Evolutionary conservation across 2,113 vertebrate species (phyloP).

Genomic region (Chamaea fasciata): DNA sequence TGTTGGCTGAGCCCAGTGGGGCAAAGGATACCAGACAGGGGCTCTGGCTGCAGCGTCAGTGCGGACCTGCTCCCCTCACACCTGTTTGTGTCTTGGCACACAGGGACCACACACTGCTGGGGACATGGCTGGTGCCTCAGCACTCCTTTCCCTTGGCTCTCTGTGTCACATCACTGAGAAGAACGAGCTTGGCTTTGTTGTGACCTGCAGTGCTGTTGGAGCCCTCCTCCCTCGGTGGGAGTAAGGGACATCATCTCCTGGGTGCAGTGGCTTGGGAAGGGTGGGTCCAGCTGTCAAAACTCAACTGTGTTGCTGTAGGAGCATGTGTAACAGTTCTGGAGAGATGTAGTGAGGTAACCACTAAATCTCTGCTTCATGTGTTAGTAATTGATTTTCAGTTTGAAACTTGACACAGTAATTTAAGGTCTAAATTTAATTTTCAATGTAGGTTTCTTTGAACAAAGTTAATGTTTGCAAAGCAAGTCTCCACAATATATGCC

Average conservation of each 20-base stretch:
- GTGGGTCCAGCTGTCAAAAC: neutral
- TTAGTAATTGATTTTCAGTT: neutral
- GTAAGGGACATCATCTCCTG: neutral
- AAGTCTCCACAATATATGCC: neutral
- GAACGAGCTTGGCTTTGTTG: neutral
- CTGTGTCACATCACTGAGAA: neutral
- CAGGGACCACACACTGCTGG: neutral
- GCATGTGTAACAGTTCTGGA: neutral
- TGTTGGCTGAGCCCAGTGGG: neutral
- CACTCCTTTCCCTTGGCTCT: neutral
- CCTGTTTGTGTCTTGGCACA: neutral
- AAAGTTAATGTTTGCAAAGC: neutral
- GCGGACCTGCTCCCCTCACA: neutral
- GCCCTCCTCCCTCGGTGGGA: rapidly evolving
- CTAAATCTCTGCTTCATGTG: neutral
- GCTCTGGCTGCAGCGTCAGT: neutral
- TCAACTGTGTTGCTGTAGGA: neutral
- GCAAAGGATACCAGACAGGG: neutral
- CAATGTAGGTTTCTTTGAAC: neutral
- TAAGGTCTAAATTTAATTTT: neutral
- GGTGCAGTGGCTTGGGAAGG: neutral
- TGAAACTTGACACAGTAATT: neutral
- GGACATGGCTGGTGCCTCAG: rapidly evolving
- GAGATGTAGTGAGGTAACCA: neutral
- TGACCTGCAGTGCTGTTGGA: neutral